These are phyloP conservation scores for Heliconius charithonia DNA, from an alignment of 2,888 invertebrate species.

Conservation along the genomic window DNA sequence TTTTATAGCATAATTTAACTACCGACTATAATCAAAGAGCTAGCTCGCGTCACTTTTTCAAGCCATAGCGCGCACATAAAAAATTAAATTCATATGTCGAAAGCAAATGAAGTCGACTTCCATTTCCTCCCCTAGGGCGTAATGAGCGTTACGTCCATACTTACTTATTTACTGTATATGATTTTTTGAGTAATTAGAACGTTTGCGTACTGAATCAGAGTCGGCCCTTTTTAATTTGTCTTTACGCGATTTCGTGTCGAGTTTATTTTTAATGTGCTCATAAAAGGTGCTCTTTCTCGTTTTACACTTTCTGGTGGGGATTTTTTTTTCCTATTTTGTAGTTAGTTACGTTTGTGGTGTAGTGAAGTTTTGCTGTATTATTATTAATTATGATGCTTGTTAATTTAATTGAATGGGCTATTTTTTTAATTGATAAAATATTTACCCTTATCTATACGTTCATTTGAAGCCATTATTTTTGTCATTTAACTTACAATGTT, in stretches of 20 bases:
- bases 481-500: background rate
- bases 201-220: constrained; percentile 67
- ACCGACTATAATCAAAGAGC: constrained; percentile 28
- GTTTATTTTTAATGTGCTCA: constrained; percentile 53
- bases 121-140: constrained; percentile 54
- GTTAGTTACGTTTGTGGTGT: constrained; percentile 38
- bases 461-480: background rate
- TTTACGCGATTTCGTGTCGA: constrained; percentile 46
- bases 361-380: background rate
- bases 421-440: background rate
- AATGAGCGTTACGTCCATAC: constrained; percentile 69
- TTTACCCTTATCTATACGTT: background rate
- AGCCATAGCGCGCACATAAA: constrained; percentile 31
- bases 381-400: constrained; percentile 8
- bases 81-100: constrained; percentile 40
- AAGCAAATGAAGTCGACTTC: constrained; percentile 46
- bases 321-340: constrained; percentile 32
- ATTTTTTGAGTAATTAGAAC: constrained; percentile 73
- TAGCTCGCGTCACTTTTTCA: constrained; percentile 17
- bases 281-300: constrained; percentile 58
- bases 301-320: constrained; percentile 45
- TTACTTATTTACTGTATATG: constrained; percentile 59
- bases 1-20: constrained; percentile 26
- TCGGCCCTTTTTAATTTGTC: constrained; percentile 63
- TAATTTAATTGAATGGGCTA: background rate